These are phyloP conservation scores for Protodeltote pygarga DNA, from an alignment of 2,888 invertebrate genomes.

Conservation along the genomic window DNA sequence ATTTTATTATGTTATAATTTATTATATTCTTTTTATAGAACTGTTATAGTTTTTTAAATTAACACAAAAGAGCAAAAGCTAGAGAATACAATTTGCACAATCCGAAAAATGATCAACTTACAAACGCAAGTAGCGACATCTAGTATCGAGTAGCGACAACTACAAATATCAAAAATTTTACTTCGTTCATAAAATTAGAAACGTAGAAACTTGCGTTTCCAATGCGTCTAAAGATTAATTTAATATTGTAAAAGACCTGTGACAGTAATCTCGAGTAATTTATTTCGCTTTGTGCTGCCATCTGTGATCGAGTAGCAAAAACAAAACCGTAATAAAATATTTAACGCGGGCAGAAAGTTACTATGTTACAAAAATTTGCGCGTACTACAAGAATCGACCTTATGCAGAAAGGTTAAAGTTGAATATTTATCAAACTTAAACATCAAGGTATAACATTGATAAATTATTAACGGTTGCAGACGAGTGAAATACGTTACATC, in stretches of 20 bases:
- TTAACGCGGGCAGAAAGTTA: constrained; percentile 72
- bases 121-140: constrained; percentile 44
- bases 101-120: no score
- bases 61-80: no score
- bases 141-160: constrained; percentile 52
- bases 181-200: background rate
- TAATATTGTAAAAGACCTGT: no score
- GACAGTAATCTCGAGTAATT: no score
- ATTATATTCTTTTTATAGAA: no score
- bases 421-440: constrained; percentile 44
- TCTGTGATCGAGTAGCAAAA: constrained; percentile 53
- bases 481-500: constrained; percentile 69
- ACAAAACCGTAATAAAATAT: constrained; percentile 66
- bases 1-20: no score
- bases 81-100: no score
- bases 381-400: constrained; percentile 54
- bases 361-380: constrained; percentile 63
- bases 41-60: no score
- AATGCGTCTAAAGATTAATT: no score
- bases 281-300: no score
- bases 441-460: constrained; percentile 66
- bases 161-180: background rate
- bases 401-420: constrained; percentile 46
- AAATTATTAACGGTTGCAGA: constrained; percentile 71
- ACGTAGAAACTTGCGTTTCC: no score